Conservation (phyloP, 2,797 vertebrate genomes). For the Sebastes itinus region DNA sequence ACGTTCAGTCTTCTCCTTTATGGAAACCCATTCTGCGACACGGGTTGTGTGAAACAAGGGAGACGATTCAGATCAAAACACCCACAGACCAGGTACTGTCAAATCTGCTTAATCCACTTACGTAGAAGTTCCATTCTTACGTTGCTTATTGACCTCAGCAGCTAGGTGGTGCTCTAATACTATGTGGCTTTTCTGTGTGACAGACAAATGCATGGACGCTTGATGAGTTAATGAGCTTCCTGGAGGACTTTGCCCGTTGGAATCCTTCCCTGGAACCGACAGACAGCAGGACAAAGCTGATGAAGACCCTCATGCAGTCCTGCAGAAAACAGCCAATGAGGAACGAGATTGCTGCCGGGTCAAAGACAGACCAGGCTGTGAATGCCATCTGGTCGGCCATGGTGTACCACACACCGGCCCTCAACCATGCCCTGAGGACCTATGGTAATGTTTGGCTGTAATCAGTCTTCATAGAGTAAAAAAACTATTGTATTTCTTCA, state of each 20-base stretch:
- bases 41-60: slow-evolving; percentile 78
- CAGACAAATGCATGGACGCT: slow-evolving; percentile 71
- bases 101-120: not conserved
- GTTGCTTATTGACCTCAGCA: not conserved
- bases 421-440: slow-evolving; percentile 88
- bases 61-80: not conserved
- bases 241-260: slow-evolving; percentile 92
- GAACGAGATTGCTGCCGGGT: slow-evolving; percentile 90
- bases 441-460: slow-evolving; percentile 85
- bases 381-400: slow-evolving; percentile 97
- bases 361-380: slow-evolving; percentile 94
- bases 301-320: slow-evolving; percentile 88
- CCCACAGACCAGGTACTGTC: slow-evolving; percentile 59
- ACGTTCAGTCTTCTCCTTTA: slow-evolving; percentile 90
- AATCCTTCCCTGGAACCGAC: slow-evolving; percentile 88
- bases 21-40: slow-evolving; percentile 97
- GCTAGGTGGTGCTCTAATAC: not conserved
- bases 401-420: slow-evolving; percentile 94
- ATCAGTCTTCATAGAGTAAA: not conserved
- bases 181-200: not conserved
- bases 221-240: slow-evolving; percentile 85
- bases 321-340: slow-evolving; percentile 91
- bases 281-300: slow-evolving; percentile 88
- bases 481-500: not conserved
- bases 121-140: not conserved